Conservation (phyloP, 2,797 vertebrate genomes). For the Amazona ochrocephala region DNA sequence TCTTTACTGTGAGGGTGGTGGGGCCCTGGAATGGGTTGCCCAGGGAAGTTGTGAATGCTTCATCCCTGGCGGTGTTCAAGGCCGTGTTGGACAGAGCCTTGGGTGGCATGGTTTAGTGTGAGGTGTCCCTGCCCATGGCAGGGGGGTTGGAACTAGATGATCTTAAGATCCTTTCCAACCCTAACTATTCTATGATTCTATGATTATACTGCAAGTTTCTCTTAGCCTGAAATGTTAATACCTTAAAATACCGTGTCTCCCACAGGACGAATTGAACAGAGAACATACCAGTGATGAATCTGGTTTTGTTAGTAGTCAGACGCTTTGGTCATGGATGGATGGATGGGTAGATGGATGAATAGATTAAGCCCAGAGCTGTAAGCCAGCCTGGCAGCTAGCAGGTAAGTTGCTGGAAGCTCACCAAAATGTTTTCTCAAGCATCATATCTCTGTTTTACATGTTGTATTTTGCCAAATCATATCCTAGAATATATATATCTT, state of each 20-base stretch:
- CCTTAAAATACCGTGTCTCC: not conserved
- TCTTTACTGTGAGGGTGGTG: too few relatives aligned
- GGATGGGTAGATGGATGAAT: not conserved
- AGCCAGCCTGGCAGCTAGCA: conserved; percentile 39
- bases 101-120: too few relatives aligned
- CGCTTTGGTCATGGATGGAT: not conserved
- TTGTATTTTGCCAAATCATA: not conserved
- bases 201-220: not conserved
- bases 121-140: too few relatives aligned
- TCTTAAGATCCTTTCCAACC: too few relatives aligned
- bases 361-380: not conserved
- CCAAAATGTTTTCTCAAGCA: conserved; percentile 2
- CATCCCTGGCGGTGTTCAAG: too few relatives aligned
- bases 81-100: too few relatives aligned
- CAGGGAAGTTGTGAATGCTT: too few relatives aligned
- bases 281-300: not conserved
- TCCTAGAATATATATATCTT: not conserved
- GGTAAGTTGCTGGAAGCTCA: conserved; percentile 35
- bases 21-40: too few relatives aligned
- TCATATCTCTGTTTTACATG: not conserved
- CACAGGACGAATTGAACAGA: conserved; percentile 15
- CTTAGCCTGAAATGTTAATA: not conserved
- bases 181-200: too few relatives aligned
- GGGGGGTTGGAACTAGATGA: too few relatives aligned
- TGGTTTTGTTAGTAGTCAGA: conserved; percentile 19